phyloP scores from a whole-genome alignment of 2,113 vertebrate species.

The Sander vitreus region DNA sequence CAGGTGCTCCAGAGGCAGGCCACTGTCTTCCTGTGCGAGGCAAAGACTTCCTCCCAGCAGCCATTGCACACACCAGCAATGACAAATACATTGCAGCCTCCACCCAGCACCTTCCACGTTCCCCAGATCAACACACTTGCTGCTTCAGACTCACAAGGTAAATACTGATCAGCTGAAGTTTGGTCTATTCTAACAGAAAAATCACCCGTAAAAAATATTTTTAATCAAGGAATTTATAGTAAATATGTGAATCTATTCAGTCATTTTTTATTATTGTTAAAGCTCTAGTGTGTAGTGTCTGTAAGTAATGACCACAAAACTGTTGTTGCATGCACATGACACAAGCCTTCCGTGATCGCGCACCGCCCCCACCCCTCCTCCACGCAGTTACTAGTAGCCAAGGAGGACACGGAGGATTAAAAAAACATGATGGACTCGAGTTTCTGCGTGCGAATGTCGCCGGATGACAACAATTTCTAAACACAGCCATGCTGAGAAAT shows the following conservation, averaged over 20 bases:
- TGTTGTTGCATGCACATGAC: too few relatives aligned
- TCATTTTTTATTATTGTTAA: neutral
- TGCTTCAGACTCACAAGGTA: conserved; percentile 70
- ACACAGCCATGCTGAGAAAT: too few relatives aligned
- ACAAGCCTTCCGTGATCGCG: too few relatives aligned
- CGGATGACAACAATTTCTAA: too few relatives aligned
- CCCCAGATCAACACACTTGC: conserved; percentile 72
- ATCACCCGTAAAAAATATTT: neutral
- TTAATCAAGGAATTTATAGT: neutral
- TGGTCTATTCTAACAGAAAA: neutral
- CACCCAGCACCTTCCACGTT: conserved; percentile 61
- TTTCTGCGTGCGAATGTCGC: too few relatives aligned
- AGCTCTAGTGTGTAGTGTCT: too few relatives aligned
- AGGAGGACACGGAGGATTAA: too few relatives aligned
- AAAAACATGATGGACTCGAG: too few relatives aligned
- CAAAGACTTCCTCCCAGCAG: conserved; percentile 82
- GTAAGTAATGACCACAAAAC: too few relatives aligned
- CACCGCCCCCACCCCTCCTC: too few relatives aligned
- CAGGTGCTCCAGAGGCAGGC: conserved; percentile 92
- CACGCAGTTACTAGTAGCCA: too few relatives aligned
- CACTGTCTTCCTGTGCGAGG: conserved; percentile 90
- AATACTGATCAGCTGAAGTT: neutral
- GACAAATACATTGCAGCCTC: conserved; percentile 62
- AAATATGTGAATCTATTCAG: neutral
- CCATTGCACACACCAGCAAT: conserved; percentile 75